These are phyloP conservation scores for Geopemphigus sp. DNA, from an alignment of 1,140 invertebrate genomes.

Conservation along the genomic window DNA sequence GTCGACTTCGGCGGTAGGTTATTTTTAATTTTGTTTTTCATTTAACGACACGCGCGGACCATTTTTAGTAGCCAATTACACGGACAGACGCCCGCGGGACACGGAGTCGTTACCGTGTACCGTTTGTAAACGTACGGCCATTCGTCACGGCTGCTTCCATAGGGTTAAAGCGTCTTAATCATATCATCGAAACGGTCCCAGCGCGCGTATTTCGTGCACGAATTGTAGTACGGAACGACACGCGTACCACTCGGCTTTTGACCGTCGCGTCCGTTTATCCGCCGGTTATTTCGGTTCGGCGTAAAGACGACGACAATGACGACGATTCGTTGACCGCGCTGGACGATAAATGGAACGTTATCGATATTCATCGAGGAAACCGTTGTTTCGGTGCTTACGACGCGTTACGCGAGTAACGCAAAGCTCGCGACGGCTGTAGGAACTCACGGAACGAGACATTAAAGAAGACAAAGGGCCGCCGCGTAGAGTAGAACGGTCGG, in stretches of 20 bases:
- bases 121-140: constrained; percentile 13
- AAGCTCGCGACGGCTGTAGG: too few relatives aligned
- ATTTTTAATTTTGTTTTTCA: constrained; percentile 46
- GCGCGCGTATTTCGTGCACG: background rate
- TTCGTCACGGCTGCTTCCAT: constrained; percentile 23
- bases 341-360: too few relatives aligned
- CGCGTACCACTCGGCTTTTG: too few relatives aligned
- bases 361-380: too few relatives aligned
- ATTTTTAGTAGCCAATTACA: constrained; percentile 44
- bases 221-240: too few relatives aligned
- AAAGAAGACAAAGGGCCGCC: constrained; percentile 5
- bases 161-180: constrained; percentile 28
- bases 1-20: background rate
- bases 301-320: too few relatives aligned
- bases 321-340: too few relatives aligned
- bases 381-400: too few relatives aligned
- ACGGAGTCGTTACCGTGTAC: constrained; percentile 1
- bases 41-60: constrained; percentile 28
- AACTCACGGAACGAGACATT: constrained; percentile 8
- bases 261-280: too few relatives aligned
- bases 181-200: background rate
- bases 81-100: background rate
- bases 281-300: too few relatives aligned
- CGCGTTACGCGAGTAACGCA: too few relatives aligned
- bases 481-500: background rate